phyloP scores from a whole-genome alignment of 1,140 invertebrate species.

The Drosophila saltans region DNA sequence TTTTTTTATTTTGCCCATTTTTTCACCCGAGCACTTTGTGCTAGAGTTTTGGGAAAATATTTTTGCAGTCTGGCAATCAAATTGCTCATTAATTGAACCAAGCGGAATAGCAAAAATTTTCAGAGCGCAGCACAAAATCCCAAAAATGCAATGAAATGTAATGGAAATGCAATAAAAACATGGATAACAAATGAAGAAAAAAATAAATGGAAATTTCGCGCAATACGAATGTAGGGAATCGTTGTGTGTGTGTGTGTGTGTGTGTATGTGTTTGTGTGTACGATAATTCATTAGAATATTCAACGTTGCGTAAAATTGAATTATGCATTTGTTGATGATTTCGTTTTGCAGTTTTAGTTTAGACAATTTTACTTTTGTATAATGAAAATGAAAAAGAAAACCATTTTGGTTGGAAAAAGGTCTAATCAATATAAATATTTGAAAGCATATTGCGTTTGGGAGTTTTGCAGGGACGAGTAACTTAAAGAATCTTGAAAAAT shows the following conservation, averaged over 20 bases:
- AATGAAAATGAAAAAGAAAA: constrained; percentile 4
- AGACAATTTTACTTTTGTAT: constrained; percentile 13
- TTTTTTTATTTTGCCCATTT: constrained; percentile 15
- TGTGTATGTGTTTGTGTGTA: constrained; percentile 31
- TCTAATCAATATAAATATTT: neutral
- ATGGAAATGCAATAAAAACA: constrained; percentile 71
- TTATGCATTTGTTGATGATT: constrained; percentile 61
- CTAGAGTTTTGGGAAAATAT: constrained; percentile 29
- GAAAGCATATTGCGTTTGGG: neutral
- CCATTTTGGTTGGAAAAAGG: neutral
- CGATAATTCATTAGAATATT: constrained; percentile 73
- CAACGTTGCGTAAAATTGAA: constrained; percentile 72
- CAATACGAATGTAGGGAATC: constrained; percentile 33
- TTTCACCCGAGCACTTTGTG: constrained; percentile 5
- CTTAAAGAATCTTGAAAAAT: too few relatives aligned
- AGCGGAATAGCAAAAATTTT: constrained; percentile 31
- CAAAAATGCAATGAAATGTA: constrained; percentile 58
- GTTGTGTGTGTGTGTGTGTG: neutral
- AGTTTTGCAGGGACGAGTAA: too few relatives aligned
- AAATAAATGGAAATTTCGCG: constrained; percentile 20
- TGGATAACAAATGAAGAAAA: constrained; percentile 8
- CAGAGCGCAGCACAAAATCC: constrained; percentile 24
- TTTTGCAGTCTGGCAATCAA: constrained; percentile 52
- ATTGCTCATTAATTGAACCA: constrained; percentile 66
- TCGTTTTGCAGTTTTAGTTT: constrained; percentile 23